A percentile compares a stretch with the other conserved stretches of the same genome.
phyloP scores from a whole-genome alignment of 2,888 invertebrate genomes.

The Rhamnusium bicolor region DNA sequence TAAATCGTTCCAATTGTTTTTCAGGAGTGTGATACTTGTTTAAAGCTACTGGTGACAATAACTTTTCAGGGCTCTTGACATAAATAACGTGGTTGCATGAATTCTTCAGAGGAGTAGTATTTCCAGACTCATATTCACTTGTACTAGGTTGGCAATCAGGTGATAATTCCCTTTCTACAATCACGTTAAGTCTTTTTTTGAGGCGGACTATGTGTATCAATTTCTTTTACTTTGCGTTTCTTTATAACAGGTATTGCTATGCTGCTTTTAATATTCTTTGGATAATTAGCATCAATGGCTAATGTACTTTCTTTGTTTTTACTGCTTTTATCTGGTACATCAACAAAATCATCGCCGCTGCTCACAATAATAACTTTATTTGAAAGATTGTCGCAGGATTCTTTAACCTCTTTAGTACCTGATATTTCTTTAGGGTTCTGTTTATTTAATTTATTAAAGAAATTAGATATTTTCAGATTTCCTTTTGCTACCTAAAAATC shows the following conservation, averaged over 20 bases:
- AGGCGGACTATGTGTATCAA: constrained; percentile 21
- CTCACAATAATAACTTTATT: background rate
- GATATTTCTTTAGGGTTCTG: background rate
- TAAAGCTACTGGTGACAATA: constrained; percentile 46
- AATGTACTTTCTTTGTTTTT: background rate
- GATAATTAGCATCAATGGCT: background rate
- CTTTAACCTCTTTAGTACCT: background rate
- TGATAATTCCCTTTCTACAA: background rate
- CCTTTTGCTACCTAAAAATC: constrained; percentile 41
- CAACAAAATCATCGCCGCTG: constrained; percentile 11
- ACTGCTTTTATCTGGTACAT: background rate
- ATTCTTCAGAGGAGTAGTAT: background rate
- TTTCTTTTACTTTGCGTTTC: constrained; percentile 38
- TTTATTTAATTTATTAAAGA: constrained; percentile 44
- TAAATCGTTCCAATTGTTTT: constrained; percentile 33
- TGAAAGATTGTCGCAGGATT: background rate
- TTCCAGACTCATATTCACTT: constrained; percentile 17
- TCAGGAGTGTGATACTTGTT: constrained; percentile 44
- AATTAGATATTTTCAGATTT: constrained; percentile 54
- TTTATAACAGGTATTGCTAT: background rate
- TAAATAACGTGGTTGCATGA: constrained; percentile 27
- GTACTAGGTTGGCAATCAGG: constrained; percentile 26
- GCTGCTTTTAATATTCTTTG: background rate
- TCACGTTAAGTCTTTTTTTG: constrained; percentile 27
- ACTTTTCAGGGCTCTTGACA: constrained; percentile 51